Percentiles rank a stretch among this genome's conserved stretches.
Evolutionary conservation across 2,113 vertebrate genomes (phyloP).

Genomic region (Ailuropoda melanoleuca): DNA sequence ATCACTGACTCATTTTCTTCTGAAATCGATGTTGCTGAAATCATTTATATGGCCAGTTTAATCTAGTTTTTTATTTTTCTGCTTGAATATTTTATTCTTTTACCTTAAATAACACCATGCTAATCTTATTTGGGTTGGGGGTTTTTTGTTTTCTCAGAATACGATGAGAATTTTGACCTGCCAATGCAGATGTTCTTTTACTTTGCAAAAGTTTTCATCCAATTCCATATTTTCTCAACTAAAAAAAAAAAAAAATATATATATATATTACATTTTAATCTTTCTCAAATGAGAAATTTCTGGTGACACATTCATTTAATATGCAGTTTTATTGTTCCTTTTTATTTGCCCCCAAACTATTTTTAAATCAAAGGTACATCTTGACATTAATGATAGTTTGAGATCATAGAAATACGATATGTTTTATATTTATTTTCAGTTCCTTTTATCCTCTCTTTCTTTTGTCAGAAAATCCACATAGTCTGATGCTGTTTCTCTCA

Average conservation of each 20-base stretch:
- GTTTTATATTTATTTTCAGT: neutral
- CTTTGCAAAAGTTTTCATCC: neutral
- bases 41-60: neutral
- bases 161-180: neutral
- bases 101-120: neutral
- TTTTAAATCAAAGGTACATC: conserved; percentile 7
- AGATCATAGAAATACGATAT: neutral
- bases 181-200: neutral
- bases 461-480: neutral
- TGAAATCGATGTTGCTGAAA: neutral
- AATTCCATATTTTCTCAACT: neutral
- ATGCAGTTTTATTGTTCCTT: neutral
- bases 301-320: neutral
- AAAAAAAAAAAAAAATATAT: neutral
- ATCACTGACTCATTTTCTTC: neutral
- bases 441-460: neutral
- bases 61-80: neutral
- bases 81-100: neutral
- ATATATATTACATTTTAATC: neutral
- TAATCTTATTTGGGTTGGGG: neutral
- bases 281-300: neutral
- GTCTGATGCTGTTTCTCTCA: neutral
- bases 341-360: neutral
- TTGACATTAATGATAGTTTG: neutral
- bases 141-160: neutral